These are phyloP conservation scores for Tauraco hartlaubi DNA, from an alignment of 2,797 vertebrate genomes.

Conservation along the genomic window DNA sequence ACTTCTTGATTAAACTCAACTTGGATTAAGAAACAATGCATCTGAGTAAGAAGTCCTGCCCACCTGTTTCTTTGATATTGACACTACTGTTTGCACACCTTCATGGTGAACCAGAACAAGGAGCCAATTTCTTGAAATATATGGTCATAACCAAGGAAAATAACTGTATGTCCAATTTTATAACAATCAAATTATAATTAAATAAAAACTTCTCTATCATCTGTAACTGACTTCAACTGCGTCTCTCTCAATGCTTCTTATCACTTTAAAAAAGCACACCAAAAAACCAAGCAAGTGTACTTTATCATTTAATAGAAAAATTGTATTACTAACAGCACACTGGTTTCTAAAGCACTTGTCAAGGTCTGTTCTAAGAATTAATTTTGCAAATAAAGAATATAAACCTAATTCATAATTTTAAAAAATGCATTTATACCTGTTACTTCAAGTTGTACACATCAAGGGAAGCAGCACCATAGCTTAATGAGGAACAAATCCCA, in stretches of 20 bases:
- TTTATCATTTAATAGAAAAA: conserved; percentile 25
- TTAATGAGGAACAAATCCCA: conserved; percentile 37
- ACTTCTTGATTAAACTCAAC: background rate
- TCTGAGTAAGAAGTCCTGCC: background rate
- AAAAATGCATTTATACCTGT: background rate
- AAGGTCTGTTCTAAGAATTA: background rate
- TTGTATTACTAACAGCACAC: background rate
- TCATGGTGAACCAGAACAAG: background rate
- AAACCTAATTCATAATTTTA: background rate
- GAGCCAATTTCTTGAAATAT: background rate
- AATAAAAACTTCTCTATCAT: background rate
- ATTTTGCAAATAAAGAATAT: background rate
- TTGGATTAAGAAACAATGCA: background rate
- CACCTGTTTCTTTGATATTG: background rate
- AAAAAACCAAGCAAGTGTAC: background rate
- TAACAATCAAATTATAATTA: background rate
- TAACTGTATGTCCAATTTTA: background rate
- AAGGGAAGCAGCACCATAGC: background rate
- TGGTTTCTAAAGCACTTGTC: background rate
- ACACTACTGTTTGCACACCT: background rate
- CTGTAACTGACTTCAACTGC: background rate
- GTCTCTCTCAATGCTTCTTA: background rate
- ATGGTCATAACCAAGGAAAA: background rate
- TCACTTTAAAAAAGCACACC: background rate
- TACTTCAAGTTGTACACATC: background rate